A percentile compares a stretch with the other conserved stretches of the same genome.
Conservation (phyloP, 2,888 invertebrate species). For the Charanyca ferruginea region DNA sequence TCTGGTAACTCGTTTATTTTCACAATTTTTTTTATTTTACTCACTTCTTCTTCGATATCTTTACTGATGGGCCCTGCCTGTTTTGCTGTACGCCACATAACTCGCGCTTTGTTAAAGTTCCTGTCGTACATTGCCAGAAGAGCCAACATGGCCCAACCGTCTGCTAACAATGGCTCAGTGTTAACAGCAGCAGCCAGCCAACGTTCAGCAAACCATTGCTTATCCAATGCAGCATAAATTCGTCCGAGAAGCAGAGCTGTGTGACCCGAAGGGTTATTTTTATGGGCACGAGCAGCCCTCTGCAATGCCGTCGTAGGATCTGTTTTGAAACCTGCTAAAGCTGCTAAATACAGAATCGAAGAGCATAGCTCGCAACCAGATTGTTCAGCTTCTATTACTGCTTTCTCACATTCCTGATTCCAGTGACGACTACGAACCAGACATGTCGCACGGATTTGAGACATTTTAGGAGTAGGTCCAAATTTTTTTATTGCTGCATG, state of each 20-base stretch:
- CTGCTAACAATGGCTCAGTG: constrained; percentile 81
- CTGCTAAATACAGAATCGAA: constrained; percentile 77
- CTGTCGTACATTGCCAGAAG: constrained; percentile 79
- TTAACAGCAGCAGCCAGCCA: constrained; percentile 85
- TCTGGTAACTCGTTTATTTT: constrained; percentile 77
- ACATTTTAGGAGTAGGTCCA: constrained; percentile 81
- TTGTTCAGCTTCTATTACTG: constrained; percentile 77
- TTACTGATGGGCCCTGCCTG: constrained; percentile 80
- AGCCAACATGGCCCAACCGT: constrained; percentile 86
- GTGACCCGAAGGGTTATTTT: constrained; percentile 78
- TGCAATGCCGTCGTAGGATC: constrained; percentile 79
- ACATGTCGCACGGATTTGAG: constrained; percentile 81
- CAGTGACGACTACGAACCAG: constrained; percentile 75
- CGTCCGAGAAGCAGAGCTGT: constrained; percentile 81
- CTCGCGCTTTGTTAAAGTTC: constrained; percentile 77
- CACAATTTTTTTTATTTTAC: constrained; percentile 72
- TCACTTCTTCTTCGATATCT: constrained; percentile 79
- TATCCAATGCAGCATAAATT: constrained; percentile 75
- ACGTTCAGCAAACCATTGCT: constrained; percentile 78
- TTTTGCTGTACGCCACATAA: constrained; percentile 82
- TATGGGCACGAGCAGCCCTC: constrained; percentile 83
- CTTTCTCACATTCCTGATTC: constrained; percentile 79
- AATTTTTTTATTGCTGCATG: constrained; percentile 73
- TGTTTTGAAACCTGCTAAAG: constrained; percentile 72
- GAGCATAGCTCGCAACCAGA: constrained; percentile 77